Evolutionary conservation across 2,888 invertebrate species (phyloP).

Genomic region (Anodontia alba): DNA sequence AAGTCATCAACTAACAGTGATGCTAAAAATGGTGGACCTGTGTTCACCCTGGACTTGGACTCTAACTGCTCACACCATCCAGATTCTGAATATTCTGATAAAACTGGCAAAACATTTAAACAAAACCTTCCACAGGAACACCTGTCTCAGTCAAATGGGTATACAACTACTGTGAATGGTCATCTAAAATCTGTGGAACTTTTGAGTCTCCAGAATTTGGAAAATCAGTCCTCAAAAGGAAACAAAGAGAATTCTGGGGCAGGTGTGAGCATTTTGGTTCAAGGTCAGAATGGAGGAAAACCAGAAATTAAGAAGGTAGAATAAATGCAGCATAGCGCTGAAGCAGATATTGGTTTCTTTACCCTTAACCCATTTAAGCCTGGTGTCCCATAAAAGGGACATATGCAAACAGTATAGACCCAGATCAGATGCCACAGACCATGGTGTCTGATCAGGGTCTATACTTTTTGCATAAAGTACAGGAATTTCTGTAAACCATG

Average conservation of each 20-base stretch:
- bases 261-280: not conserved
- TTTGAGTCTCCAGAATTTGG: not conserved
- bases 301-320: conserved; percentile 3
- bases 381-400: no score
- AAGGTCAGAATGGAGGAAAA: not conserved
- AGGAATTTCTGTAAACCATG: no score
- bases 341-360: no score
- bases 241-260: not conserved
- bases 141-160: no score
- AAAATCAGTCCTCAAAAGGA: conserved; percentile 3
- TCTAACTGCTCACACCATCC: not conserved
- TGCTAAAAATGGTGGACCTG: conserved; percentile 10
- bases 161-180: not conserved
- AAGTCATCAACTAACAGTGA: conserved; percentile 19
- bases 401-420: no score
- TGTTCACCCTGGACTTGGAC: not conserved
- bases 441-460: no score
- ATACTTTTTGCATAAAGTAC: no score
- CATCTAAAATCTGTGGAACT: not conserved
- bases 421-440: no score
- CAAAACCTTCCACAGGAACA: not conserved
- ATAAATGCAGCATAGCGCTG: not conserved
- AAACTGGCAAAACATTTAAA: not conserved
- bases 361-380: no score
- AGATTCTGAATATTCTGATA: not conserved